Evolutionary conservation across 2,113 vertebrate species (phyloP).

Genomic region (Microtus richardsoni): DNA sequence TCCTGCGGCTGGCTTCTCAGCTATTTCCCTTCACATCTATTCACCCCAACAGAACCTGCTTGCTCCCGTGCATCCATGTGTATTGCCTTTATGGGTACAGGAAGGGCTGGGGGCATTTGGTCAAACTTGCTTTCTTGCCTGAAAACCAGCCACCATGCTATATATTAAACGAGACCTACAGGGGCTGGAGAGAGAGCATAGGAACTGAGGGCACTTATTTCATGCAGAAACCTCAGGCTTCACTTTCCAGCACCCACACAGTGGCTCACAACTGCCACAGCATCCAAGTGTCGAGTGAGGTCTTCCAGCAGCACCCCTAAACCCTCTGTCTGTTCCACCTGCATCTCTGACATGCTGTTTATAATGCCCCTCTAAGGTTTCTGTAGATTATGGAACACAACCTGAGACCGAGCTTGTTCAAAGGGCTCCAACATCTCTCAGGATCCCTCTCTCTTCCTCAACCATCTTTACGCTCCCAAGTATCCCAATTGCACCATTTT

Average conservation of each 20-base stretch:
- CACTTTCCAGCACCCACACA: background rate
- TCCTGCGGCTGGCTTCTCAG: background rate
- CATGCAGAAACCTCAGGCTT: background rate
- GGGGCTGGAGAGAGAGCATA: background rate
- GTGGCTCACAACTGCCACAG: background rate
- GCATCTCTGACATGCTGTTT: background rate
- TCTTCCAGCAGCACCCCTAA: too few species aligned
- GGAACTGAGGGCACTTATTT: background rate
- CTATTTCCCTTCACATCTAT: too few species aligned
- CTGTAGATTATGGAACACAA: background rate
- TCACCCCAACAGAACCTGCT: background rate
- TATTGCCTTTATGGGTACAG: background rate
- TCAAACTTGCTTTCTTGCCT: background rate
- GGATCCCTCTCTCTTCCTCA: background rate
- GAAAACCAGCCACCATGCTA: slow-evolving; percentile 5
- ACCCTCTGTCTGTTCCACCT: background rate
- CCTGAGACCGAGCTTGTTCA: background rate
- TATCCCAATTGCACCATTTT: background rate
- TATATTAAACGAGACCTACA: background rate
- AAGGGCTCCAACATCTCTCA: background rate
- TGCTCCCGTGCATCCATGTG: background rate
- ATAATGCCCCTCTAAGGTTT: background rate
- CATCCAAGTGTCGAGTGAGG: background rate
- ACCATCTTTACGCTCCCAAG: background rate
- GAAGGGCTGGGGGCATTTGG: background rate